Evolutionary conservation across 2,888 invertebrate genomes (phyloP).

Genomic region (Sminthurides aquaticus): DNA sequence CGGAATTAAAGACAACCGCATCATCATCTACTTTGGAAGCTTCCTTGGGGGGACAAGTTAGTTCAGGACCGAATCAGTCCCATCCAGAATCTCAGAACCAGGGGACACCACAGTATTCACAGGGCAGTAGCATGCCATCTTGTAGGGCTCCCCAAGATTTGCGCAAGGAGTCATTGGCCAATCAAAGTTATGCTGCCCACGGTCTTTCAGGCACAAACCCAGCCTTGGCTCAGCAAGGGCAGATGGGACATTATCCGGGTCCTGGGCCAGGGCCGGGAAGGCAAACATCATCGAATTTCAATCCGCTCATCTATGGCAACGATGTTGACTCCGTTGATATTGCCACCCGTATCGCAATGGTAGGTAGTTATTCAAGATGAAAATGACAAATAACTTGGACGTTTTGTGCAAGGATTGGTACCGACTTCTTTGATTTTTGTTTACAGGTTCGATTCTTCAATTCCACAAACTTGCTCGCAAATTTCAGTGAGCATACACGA

Average conservation of each 20-base stretch:
- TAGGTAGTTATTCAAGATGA: slow-evolving; percentile 46
- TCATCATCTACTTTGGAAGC: not conserved
- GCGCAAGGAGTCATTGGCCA: not conserved
- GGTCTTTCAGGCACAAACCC: not conserved
- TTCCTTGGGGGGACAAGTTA: not conserved
- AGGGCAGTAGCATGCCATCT: not conserved
- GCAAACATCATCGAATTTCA: slow-evolving; percentile 48
- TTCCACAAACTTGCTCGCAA: slow-evolving; percentile 90
- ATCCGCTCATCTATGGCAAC: slow-evolving; percentile 85
- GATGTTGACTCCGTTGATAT: slow-evolving; percentile 98
- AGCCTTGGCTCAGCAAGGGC: not conserved
- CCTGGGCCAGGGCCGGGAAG: not conserved
- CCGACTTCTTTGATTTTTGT: not conserved
- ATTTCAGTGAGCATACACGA: slow-evolving; percentile 95
- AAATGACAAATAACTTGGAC: no score
- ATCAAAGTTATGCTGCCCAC: not conserved
- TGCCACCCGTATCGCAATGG: slow-evolving; percentile 96
- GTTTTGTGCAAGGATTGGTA: not conserved
- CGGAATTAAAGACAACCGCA: slow-evolving; percentile 33
- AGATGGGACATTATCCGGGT: not conserved
- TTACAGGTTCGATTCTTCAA: slow-evolving; percentile 87
- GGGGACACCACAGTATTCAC: not conserved
- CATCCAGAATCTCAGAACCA: not conserved
- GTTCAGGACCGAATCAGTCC: not conserved
- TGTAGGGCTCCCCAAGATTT: no score